Base-by-base conservation (phyloP, 2,888 invertebrate genomes). In the Aproaerema taeniolella region DNA sequence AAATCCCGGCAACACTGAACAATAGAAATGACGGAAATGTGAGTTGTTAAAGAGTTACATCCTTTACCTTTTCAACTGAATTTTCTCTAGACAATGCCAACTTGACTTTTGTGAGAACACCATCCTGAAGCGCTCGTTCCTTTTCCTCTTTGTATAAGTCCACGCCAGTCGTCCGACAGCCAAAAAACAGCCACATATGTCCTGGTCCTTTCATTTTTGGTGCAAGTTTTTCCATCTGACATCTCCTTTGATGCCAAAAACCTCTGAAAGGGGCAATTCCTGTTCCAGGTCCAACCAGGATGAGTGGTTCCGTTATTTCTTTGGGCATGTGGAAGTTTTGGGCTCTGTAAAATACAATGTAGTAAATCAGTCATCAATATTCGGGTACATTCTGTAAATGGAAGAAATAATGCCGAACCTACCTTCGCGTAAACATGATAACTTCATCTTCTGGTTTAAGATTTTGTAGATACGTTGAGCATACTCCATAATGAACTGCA, bases 261-360 rank as follows among this genome's bases (percentile, higher is more conserved):
- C 95, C 94, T 67, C 97, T 89, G 75, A 97, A 97, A 0, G 98
- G 98, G 0, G 97, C 97, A 30, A 98, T 95, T 2, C 98, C 97
- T 0, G 97, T 97, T 13, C 97, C 94, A 0, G 96, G 96, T 0
- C 96, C 96, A 10, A 97, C 93, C 60, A 97, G 81, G 41, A 98
- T 91, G 24, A 97, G 89, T 0, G 97, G 97, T 33, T 89, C 88
- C 26, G 89, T 88, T 26, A 88, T 70, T 56, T 96, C 92, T 43
- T 88, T 85, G 2, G 97, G 97, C 79, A 97, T 87, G 65, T 95
- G 93, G 79, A 97, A 97, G 60, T 90, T 92, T 6, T 93, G 91
- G 17, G 96, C 96, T 66, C 95, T 96, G 70, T 6, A 20, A 20
- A 20, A 20, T n/a, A n/a, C n/a, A n/a, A n/a, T n/a, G n/a, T n/a